Conservation (phyloP, 2,888 invertebrate species). For the Hedychridium roseum region DNA sequence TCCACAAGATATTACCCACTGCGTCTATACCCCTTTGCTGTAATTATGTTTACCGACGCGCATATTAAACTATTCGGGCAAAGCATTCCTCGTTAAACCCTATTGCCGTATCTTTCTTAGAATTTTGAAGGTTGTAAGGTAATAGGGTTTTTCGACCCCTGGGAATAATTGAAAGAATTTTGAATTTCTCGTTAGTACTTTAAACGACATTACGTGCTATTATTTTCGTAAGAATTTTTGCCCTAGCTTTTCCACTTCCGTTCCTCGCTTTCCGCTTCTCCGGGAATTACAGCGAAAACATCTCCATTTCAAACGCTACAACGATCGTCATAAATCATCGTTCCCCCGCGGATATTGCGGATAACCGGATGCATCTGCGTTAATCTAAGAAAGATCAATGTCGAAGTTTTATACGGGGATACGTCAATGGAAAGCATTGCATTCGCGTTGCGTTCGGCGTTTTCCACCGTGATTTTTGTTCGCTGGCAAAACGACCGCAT, state of each 20-base stretch:
- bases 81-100: too few species aligned
- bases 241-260: slow-evolving; percentile 6
- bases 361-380: slow-evolving; percentile 17
- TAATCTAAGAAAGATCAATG: slow-evolving; percentile 28
- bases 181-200: too few species aligned
- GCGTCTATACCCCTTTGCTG: too few species aligned
- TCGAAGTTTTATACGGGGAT: slow-evolving; percentile 17
- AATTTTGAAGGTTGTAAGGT: slow-evolving; percentile 4
- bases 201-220: background rate
- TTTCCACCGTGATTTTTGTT: background rate
- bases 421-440: slow-evolving; percentile 3
- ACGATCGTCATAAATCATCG: slow-evolving; percentile 29
- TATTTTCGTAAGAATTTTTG: background rate
- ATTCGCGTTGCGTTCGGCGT: slow-evolving; percentile 3
- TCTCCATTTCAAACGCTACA: slow-evolving; percentile 29
- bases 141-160: background rate
- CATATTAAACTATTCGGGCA: too few species aligned
- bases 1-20: too few species aligned
- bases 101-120: too few species aligned
- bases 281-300: slow-evolving; percentile 16
- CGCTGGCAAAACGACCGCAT: too few species aligned
- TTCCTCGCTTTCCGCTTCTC: slow-evolving; percentile 8
- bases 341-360: slow-evolving; percentile 2
- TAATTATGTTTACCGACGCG: too few species aligned
- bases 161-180: slow-evolving; percentile 19